Evolutionary conservation across 2,888 invertebrate genomes (phyloP), one percentile per base, ranked within the genome.

Genomic region (Chrysodeixis includens): DNA sequence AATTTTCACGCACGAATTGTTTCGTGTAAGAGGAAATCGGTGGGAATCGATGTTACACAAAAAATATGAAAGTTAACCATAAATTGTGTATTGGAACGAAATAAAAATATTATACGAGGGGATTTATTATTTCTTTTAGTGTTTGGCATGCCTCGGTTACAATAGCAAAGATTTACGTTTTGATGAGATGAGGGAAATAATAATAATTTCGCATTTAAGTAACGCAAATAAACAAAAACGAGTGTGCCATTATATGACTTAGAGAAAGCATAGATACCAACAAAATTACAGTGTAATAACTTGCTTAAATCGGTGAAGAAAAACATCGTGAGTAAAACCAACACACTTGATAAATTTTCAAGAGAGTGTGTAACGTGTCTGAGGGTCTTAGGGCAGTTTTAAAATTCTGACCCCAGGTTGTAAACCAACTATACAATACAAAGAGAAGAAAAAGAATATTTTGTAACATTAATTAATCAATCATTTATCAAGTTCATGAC

Each of bases 1-100:
- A 78, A 79, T 79, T 70, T 74, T 57, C 61, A 81, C 78, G 81
- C 78, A 78, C 61, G 69, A 66, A 30, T 64, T 30, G 20, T 7
- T 69, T 44, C 57, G 55, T 53, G 69, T 64, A 12, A 32, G 60
- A 66, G 62, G 66, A 78, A 78, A 75, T 67, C 62, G 67, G 16
- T 6, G 44, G n/a, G 57, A 79, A 66, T 66, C 52, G 59, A 63
- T 61, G 75, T 68, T 56, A 63, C 68, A 61, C 53, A 71, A 66
- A 76, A 70, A 74, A 77, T 66, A 69, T 71, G 40, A 61, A 69
- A 69, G 46, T 62, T 69, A 46, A n/a, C 44, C 56, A 76, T 70
- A 71, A 54, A 69, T 62, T 76, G 57, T 65, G 55, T 69, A 60
- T 30, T 35, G 30, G 32, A 46, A 46, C 40, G 40, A 56, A 70